These are phyloP conservation scores for Nycticebus coucang DNA, from an alignment of 2,113 vertebrate genomes.

Conservation along the genomic window DNA sequence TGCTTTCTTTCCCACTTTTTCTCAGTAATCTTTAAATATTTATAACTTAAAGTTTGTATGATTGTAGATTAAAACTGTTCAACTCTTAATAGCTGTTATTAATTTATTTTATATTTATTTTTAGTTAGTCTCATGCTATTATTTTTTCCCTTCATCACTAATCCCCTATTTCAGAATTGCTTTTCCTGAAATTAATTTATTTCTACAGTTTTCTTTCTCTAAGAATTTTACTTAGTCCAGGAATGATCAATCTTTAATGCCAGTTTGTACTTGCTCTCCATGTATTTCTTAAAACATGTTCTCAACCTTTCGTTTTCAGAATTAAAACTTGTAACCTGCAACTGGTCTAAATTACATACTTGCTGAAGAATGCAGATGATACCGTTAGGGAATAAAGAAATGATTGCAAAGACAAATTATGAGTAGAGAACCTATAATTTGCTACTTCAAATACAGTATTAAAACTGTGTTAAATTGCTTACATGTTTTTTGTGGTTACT, in stretches of 20 bases:
- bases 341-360: constrained; percentile 21
- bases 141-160: constrained; percentile 34
- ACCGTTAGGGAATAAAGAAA: constrained; percentile 37
- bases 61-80: constrained; percentile 25
- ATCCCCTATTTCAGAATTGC: background rate
- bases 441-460: background rate
- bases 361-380: background rate
- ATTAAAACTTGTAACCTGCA: constrained; percentile 29
- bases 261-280: background rate
- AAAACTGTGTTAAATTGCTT: background rate
- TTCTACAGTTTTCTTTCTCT: constrained; percentile 30
- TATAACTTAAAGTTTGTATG: background rate
- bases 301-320: constrained; percentile 43
- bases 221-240: constrained; percentile 32
- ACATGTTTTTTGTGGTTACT: background rate
- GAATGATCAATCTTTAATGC: background rate
- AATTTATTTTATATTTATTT: constrained; percentile 31
- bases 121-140: background rate
- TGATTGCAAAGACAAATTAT: constrained; percentile 22
- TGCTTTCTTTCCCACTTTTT: background rate
- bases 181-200: constrained; percentile 27
- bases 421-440: constrained; percentile 32
- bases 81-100: background rate
- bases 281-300: constrained; percentile 8
- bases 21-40: background rate